phyloP scores from a whole-genome alignment of 2,113 vertebrate species.

The Charadrius vociferus region DNA sequence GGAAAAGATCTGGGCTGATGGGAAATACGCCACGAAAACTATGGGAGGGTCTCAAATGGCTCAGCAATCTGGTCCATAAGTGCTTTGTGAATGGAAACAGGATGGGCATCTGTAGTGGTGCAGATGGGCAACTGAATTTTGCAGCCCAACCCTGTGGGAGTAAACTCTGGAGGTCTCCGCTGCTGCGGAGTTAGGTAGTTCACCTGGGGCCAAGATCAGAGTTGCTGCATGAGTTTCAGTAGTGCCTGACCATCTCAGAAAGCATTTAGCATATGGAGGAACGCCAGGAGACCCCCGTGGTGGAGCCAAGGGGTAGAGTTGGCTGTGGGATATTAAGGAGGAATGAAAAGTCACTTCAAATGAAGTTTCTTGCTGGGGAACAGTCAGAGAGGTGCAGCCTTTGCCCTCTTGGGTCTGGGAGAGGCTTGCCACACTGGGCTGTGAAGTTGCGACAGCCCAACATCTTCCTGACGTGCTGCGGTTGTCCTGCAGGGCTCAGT shows the following conservation, averaged over 20 bases:
- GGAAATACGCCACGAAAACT: background rate
- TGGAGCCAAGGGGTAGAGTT: background rate
- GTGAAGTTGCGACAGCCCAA: background rate
- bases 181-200: background rate
- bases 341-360: background rate
- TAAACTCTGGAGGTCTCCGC: background rate
- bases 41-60: background rate
- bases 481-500: slow-evolving; percentile 86
- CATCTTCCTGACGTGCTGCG: background rate
- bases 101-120: background rate
- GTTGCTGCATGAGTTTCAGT: background rate
- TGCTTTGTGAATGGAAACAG: background rate
- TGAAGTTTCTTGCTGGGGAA: background rate
- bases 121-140: background rate
- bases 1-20: background rate
- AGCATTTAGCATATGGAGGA: background rate
- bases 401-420: background rate
- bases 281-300: background rate
- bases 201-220: background rate
- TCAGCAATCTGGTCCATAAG: background rate
- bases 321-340: background rate
- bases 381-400: background rate
- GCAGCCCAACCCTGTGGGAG: background rate
- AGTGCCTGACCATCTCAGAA: background rate
- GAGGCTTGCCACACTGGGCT: background rate